A percentile compares a stretch with the other conserved stretches of the same genome.
Evolutionary conservation across 35 echinoderm and acorn worm species (phyloP).

Genomic region (Diadema setosum): DNA sequence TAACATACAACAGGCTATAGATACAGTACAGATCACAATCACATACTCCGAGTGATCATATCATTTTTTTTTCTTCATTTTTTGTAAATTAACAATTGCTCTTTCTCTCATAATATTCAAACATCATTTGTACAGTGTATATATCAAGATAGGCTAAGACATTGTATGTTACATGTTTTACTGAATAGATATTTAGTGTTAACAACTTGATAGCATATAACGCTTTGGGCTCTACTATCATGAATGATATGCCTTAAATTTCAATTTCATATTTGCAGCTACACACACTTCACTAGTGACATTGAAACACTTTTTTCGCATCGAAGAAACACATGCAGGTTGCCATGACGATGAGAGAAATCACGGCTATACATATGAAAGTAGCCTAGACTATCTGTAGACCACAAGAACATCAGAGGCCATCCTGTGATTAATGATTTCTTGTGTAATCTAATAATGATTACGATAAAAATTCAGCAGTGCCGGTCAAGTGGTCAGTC

Average conservation of each 20-base stretch:
- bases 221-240: neutral
- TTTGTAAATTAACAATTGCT: neutral
- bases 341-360: no score
- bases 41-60: neutral
- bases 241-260: neutral
- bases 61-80: neutral
- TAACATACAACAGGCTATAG: neutral
- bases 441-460: no score
- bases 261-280: neutral
- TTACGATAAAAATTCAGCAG: no score
- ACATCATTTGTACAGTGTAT: neutral
- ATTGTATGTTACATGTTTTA: neutral
- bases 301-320: no score
- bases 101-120: neutral
- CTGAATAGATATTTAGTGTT: neutral
- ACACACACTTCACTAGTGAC: no score
- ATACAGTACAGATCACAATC: neutral
- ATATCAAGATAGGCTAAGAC: neutral
- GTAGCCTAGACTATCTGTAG: no score
- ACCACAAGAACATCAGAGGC: no score
- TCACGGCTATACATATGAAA: no score
- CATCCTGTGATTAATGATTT: no score
- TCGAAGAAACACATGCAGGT: neutral
- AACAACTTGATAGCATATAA: neutral
- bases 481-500: no score